Conservation (phyloP, 2,797 vertebrate genomes). For the Euthynnus affinis region DNA sequence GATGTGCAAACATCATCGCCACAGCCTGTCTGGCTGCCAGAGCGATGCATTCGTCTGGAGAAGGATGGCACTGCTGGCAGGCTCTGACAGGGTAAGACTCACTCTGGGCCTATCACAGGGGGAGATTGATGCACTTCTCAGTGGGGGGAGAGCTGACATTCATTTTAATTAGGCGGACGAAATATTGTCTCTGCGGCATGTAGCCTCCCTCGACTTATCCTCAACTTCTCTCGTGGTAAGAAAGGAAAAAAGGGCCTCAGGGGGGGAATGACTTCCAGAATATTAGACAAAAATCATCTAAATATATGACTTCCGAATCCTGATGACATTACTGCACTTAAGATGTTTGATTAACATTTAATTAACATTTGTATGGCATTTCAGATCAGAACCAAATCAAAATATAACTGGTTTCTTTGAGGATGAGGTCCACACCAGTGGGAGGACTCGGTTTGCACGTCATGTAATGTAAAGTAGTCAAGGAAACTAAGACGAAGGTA, state of each 20-base stretch:
- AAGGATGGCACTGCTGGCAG: slow-evolving; percentile 75
- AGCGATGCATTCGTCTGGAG: slow-evolving; percentile 69
- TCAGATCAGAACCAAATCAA: slow-evolving; percentile 67
- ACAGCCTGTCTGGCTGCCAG: slow-evolving; percentile 60
- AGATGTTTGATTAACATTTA: slow-evolving; percentile 86
- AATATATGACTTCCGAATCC: slow-evolving; percentile 70
- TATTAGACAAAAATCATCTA: slow-evolving; percentile 60
- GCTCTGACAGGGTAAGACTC: slow-evolving; percentile 80
- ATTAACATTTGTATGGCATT: slow-evolving; percentile 88
- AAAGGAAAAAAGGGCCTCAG: slow-evolving; percentile 53
- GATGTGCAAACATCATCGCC: slow-evolving; percentile 70
- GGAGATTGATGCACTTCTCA: slow-evolving; percentile 86
- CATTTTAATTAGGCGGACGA: slow-evolving; percentile 86
- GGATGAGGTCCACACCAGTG: slow-evolving; percentile 17
- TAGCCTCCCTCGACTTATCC: slow-evolving; percentile 61
- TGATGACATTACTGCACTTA: slow-evolving; percentile 73
- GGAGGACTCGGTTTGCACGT: slow-evolving; percentile 8
- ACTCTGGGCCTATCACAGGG: slow-evolving; percentile 73
- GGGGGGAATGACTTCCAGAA: slow-evolving; percentile 72
- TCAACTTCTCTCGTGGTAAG: slow-evolving; percentile 52
- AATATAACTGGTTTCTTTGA: slow-evolving; percentile 52
- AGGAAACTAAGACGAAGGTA: slow-evolving; percentile 19
- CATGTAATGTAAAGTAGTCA: slow-evolving; percentile 24
- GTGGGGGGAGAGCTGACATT: slow-evolving; percentile 85
- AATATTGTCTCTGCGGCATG: slow-evolving; percentile 74